Conservation (phyloP, 2,113 vertebrate species). For the Cynoglossus semilaevis region DNA sequence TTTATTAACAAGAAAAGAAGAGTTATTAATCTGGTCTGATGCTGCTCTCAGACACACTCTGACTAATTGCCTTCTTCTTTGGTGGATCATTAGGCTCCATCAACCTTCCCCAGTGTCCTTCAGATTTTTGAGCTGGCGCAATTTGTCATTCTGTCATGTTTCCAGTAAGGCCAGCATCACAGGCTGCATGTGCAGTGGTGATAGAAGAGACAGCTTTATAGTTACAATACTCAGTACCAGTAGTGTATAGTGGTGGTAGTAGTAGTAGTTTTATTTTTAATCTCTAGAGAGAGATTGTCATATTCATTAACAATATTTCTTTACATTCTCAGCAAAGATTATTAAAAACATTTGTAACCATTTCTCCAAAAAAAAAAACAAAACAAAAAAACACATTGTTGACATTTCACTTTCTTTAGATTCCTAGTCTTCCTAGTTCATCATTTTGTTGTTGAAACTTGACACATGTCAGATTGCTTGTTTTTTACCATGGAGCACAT, state of each 20-base stretch:
- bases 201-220: not conserved
- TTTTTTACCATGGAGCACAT: not conserved
- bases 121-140: constrained; percentile 42
- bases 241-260: not conserved
- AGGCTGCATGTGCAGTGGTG: not conserved
- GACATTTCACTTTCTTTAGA: not conserved
- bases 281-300: too few species aligned
- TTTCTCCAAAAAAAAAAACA: too few species aligned
- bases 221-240: too few species aligned
- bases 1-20: constrained; percentile 73
- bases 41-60: constrained; percentile 47
- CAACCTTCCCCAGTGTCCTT: constrained; percentile 39
- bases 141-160: constrained; percentile 17
- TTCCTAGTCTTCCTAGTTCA: not conserved
- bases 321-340: too few species aligned
- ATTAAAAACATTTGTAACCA: too few species aligned
- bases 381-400: too few species aligned
- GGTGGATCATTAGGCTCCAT: constrained; percentile 47
- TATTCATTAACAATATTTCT: too few species aligned
- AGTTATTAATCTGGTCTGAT: constrained; percentile 71
- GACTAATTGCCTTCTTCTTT: constrained; percentile 61
- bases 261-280: too few species aligned
- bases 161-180: not conserved
- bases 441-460: not conserved
- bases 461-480: not conserved